A percentile compares a stretch with the other conserved stretches of the same genome.
Conservation (phyloP, 2,888 invertebrate species). For the Rutpela maculata region DNA sequence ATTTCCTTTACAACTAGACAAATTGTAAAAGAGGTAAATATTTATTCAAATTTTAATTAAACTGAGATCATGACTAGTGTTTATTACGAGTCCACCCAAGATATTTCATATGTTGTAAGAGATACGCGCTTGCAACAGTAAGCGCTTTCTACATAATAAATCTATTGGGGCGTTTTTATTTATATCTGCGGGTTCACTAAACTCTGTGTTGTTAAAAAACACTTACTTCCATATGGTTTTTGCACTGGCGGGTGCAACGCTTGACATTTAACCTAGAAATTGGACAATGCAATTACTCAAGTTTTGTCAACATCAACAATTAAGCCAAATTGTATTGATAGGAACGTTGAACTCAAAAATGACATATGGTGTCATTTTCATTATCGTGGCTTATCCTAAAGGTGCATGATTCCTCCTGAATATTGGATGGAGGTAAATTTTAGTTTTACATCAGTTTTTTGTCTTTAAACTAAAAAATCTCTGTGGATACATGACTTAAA, state of each 20-base stretch:
- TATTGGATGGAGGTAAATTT: not conserved
- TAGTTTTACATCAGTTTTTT: no score
- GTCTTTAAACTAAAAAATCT: no score
- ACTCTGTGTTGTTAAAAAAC: constrained; percentile 54
- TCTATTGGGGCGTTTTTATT: constrained; percentile 65
- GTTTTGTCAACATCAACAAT: constrained; percentile 36
- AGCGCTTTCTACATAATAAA: constrained; percentile 65
- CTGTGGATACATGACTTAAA: no score
- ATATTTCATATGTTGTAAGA: constrained; percentile 44
- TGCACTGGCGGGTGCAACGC: constrained; percentile 55
- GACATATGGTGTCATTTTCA: constrained; percentile 17
- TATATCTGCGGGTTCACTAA: constrained; percentile 63
- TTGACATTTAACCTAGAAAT: constrained; percentile 62
- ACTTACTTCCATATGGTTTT: constrained; percentile 45
- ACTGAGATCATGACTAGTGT: constrained; percentile 5
- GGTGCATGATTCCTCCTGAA: not conserved
- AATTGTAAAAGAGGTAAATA: constrained; percentile 5
- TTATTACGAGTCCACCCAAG: constrained; percentile 38
- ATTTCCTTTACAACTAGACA: not conserved
- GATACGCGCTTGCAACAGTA: constrained; percentile 40
- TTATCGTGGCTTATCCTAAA: constrained; percentile 8
- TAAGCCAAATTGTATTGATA: constrained; percentile 24
- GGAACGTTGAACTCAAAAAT: constrained; percentile 37
- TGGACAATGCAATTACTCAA: constrained; percentile 55
- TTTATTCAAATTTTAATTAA: constrained; percentile 16